Evolutionary conservation across 1,140 invertebrate genomes (phyloP).

Genomic region (Vanessa tameamea): DNA sequence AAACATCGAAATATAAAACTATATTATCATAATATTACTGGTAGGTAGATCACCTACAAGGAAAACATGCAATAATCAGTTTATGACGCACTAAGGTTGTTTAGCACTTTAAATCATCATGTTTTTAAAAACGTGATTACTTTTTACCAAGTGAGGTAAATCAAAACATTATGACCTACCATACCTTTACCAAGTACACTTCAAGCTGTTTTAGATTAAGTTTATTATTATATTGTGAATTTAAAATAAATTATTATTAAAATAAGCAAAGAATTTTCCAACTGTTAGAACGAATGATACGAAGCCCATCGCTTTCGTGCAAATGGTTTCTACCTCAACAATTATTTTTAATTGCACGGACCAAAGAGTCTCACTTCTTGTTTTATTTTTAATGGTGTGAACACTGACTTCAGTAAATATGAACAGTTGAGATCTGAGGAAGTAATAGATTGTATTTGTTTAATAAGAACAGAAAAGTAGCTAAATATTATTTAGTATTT

Average conservation of each 20-base stretch:
- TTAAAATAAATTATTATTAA: background rate
- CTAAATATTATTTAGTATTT: background rate
- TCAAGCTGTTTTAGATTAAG: no score
- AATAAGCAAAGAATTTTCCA: constrained; percentile 7
- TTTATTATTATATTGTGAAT: no score
- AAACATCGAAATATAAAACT: no score
- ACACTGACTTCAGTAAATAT: constrained; percentile 33
- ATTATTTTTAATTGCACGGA: constrained; percentile 44
- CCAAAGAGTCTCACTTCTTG: constrained; percentile 28
- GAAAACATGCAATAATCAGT: no score
- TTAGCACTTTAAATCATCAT: no score
- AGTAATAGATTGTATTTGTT: background rate
- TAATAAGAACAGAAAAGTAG: background rate
- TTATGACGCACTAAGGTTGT: no score
- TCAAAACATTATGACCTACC: no score
- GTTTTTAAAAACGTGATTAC: no score
- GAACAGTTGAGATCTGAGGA: constrained; percentile 8
- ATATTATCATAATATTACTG: no score
- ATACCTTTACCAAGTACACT: no score
- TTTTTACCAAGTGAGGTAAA: no score
- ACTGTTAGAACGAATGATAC: constrained; percentile 13
- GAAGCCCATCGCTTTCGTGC: constrained; percentile 26
- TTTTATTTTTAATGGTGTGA: constrained; percentile 42
- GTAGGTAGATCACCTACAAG: no score
- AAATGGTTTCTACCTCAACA: constrained; percentile 39